Base-by-base conservation (phyloP, 2,113 vertebrate species). In the Thalassarche chlororhynchos region DNA sequence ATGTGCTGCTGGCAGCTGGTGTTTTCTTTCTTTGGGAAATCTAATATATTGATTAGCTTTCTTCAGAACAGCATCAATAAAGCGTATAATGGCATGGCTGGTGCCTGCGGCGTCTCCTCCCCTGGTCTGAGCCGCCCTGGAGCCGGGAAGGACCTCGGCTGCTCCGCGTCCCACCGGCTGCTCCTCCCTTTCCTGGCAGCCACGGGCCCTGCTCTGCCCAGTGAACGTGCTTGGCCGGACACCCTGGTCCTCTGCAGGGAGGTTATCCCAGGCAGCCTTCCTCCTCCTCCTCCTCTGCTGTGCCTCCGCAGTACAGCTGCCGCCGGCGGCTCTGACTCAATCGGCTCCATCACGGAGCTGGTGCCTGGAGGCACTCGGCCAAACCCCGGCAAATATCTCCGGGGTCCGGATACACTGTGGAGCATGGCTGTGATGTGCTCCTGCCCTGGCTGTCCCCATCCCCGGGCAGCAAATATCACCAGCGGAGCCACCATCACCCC, bases 1-100 rank as follows among this genome's bases (percentile, higher is more conserved):
- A 64, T 94, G 96, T 87, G 82, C 94, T 96, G 95, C 94, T 91
- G 95, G 95, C 94, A 97, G 95, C 93, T 92, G 97, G 97, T 97
- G 96, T 97, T 97, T 97, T 97, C 97, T 98, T 98, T 97, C 98
- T 97, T 96, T 95, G 94, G 97, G 97, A 98, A 98, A 98, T 98
- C 97, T 97, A 97, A 98, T 98, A 96, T 97, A 98, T 98, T 95
- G 98, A 98, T 98, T 98, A 97, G 97, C 97, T 98, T 98, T 98
- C 97, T 97, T 96, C 97, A 95, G 97, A 96, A 96, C 97, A 97
- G 93, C 96, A 96, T 98, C 98, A 97, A 97, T 98, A 98, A 97
- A 95, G 93, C 9, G 14, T 95, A 96, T 98, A 98, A 98, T 97
- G 96, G 97, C 94, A 81, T 94, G 96, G 96, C 97, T 91, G 95